Base-by-base conservation (phyloP, 2,797 vertebrate genomes). In the Antennarius maculatus region DNA sequence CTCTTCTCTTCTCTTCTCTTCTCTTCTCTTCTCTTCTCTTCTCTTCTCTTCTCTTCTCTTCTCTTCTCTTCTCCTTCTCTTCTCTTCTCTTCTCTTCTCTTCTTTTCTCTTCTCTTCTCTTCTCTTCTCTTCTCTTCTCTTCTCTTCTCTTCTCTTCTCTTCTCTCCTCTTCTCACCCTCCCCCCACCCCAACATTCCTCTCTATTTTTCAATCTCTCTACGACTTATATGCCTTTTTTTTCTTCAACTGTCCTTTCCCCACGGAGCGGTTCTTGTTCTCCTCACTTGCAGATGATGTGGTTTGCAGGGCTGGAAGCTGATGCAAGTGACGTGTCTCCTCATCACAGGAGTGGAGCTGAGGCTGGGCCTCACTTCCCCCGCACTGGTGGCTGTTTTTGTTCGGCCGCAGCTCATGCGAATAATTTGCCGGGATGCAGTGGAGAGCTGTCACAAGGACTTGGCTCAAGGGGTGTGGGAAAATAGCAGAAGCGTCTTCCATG, bases 301-400 rank as follows among this genome's bases (percentile, higher is more conserved):
- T 84, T 87, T 86, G 79, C 82, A 80, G 67, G 84, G 82, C 88
- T 90, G 86, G 85, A 86, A 86, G 85, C 86, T 93, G 91, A 93
- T 93, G 84, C 81, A 83, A 93, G 90, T 91, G 92, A 93, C 90
- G 86, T 88, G 86, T 87, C 85, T 90, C 78, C 81, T 84, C 85
- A 90, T 93, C 89, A 85, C 71, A 85, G 87, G 87, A 91, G 77
- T 70, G 73, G 70, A 83, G 91, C 89, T 79, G 79, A 80, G 83
- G 89, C 86, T 75, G 86, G 88, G 90, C 87, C 91, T 89, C 87
- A 82, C 87, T 90, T 87, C 88, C 88, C 89, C 90, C 85, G 89
- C 88, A 88, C 91, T 91, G 86, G 88, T n/a, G n/a, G 89, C 90
- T 93, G 92, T 94, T 94, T 93, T 94, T 94, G 92, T 94, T 94